Percentiles rank a stretch among this genome's conserved stretches.
Conservation (phyloP, 2,888 invertebrate genomes). For the Palloptera scutellata region DNA sequence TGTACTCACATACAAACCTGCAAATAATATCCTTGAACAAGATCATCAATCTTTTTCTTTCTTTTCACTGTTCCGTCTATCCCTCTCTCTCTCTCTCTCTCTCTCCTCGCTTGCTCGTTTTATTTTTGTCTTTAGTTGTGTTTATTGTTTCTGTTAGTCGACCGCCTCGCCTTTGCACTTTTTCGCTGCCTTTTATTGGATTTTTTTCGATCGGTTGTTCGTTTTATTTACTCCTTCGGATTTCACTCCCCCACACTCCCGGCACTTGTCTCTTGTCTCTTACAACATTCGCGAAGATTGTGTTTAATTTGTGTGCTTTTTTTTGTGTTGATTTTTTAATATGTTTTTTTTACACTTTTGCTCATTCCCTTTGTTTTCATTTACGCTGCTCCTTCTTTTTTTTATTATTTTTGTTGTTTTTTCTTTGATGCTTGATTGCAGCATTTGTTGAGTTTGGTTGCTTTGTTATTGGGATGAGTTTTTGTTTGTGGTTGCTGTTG, state of each 20-base stretch:
- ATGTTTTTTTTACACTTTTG: conserved; percentile 2
- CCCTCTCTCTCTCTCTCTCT: neutral
- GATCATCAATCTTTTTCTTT: conserved; percentile 57
- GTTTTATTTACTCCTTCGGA: neutral
- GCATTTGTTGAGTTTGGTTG: neutral
- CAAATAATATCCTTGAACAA: conserved; percentile 55
- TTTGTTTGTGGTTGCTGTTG: neutral
- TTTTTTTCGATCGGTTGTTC: neutral
- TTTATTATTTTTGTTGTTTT: conserved; percentile 39
- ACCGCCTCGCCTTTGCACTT: neutral
- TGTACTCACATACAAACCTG: conserved; percentile 26
- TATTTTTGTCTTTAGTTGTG: neutral
- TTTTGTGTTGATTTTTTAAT: neutral
- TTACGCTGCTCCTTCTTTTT: conserved; percentile 25
- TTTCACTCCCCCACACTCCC: conserved; percentile 13
- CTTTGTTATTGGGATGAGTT: neutral
- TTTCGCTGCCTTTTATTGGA: neutral
- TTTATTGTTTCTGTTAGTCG: neutral
- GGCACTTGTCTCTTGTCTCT: conserved; percentile 23
- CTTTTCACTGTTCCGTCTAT: conserved; percentile 9
- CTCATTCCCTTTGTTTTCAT: conserved; percentile 11
- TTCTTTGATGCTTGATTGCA: neutral
- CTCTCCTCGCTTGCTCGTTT: neutral
- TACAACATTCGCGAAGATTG: conserved; percentile 8
- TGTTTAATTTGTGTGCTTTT: neutral